These are phyloP conservation scores for Spongia lamella DNA, from an alignment of 37 sponge, comb jelly and placozoan species.

Conservation along the genomic window DNA sequence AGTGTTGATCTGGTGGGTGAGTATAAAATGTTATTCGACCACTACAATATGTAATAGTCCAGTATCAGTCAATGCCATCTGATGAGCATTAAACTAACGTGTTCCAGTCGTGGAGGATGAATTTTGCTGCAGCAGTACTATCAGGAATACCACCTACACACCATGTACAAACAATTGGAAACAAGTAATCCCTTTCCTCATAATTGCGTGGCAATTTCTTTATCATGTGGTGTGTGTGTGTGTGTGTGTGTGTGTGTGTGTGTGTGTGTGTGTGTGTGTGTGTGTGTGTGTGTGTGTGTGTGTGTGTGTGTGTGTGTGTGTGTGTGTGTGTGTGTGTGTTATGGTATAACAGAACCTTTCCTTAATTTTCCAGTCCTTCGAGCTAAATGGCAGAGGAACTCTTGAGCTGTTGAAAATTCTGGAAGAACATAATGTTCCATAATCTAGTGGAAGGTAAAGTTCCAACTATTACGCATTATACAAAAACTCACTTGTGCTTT, in stretches of 20 bases:
- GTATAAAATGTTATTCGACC: conserved; percentile 81
- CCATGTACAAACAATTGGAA: too few species aligned
- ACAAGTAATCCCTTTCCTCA: too few species aligned
- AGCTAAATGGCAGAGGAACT: conserved; percentile 82
- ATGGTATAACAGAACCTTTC: conserved; percentile 74
- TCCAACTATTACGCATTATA: too few species aligned
- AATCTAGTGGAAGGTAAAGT: conserved; percentile 28
- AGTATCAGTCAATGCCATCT: too few species aligned
- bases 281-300: too few species aligned
- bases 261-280: too few species aligned
- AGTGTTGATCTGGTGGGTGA: conserved; percentile 78
- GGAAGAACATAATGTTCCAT: conserved; percentile 76
- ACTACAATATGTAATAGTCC: conserved; percentile 30
- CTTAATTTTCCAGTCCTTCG: conserved; percentile 61
- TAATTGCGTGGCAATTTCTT: too few species aligned
- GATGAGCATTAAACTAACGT: conserved; percentile 41
- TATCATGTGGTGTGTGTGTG: too few species aligned
- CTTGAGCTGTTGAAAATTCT: conserved; percentile 54
- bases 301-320: too few species aligned
- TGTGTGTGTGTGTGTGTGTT: too few species aligned
- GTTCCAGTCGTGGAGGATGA: conserved; percentile 89
- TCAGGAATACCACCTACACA: conserved; percentile 88
- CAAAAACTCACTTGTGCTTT: conserved; percentile 51
- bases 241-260: too few species aligned
- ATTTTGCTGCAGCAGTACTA: conserved; percentile 77